These are phyloP conservation scores for Oceanodroma leucorhoa DNA, from an alignment of 2,797 vertebrate genomes.

Conservation along the genomic window DNA sequence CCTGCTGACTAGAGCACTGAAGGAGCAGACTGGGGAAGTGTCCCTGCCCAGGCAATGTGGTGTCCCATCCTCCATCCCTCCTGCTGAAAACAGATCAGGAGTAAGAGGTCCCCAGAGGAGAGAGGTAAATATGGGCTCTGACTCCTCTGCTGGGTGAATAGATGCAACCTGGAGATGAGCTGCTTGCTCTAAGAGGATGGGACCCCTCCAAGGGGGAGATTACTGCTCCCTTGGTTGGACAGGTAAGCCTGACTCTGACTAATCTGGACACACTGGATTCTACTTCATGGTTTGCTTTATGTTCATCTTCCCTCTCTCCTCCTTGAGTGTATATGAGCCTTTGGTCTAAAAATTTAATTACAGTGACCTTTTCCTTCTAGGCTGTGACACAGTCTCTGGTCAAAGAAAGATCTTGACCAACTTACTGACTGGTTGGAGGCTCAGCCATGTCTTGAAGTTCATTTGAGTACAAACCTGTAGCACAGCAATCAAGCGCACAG, in stretches of 20 bases:
- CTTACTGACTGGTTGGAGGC: neutral
- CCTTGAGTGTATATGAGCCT: neutral
- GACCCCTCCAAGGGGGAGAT: neutral
- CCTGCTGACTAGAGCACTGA: neutral
- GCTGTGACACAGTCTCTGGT: neutral
- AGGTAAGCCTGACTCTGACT: neutral
- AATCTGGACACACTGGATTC: neutral
- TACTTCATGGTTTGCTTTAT: neutral
- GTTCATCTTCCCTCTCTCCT: neutral
- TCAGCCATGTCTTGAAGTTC: neutral
- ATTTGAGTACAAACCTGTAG: neutral
- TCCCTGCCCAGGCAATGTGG: neutral
- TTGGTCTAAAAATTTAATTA: neutral
- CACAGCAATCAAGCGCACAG: neutral
- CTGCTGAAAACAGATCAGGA: neutral
- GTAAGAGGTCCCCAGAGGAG: neutral
- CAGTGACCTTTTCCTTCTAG: neutral
- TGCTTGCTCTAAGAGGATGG: neutral
- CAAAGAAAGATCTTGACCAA: neutral
- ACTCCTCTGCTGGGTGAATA: neutral
- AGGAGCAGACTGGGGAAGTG: neutral
- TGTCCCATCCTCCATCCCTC: neutral
- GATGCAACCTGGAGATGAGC: neutral
- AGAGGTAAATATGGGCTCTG: neutral
- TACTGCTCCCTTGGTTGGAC: neutral